Conservation (phyloP, 2,888 invertebrate genomes). For the Eurytoma californica region DNA sequence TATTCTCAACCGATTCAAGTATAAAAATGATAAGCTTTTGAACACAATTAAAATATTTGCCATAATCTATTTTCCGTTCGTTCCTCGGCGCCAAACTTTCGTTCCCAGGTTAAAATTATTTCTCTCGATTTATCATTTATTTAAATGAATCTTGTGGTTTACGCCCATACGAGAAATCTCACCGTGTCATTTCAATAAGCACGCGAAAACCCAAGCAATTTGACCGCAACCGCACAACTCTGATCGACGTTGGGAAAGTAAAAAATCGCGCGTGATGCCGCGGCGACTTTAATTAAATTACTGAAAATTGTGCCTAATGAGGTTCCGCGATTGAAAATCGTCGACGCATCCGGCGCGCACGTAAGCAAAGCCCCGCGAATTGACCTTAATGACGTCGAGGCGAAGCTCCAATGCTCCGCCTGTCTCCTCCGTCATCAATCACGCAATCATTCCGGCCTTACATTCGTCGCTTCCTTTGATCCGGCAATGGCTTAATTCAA, state of each 20-base stretch:
- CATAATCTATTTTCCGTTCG: too few relatives aligned
- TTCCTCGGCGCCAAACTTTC: background rate
- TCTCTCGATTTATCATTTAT: background rate
- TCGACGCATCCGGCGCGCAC: slow-evolving; percentile 11
- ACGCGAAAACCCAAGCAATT: slow-evolving; percentile 31
- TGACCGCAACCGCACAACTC: slow-evolving; percentile 19
- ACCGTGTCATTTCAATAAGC: slow-evolving; percentile 3
- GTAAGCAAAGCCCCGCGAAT: slow-evolving; percentile 42
- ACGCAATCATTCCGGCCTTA: slow-evolving; percentile 46
- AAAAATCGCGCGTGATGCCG: slow-evolving; percentile 7
- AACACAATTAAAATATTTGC: background rate
- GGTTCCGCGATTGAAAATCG: slow-evolving; percentile 41
- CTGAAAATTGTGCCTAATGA: slow-evolving; percentile 42
- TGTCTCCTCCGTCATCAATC: slow-evolving; percentile 54
- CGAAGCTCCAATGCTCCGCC: slow-evolving; percentile 32
- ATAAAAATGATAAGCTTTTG: background rate
- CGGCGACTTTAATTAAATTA: slow-evolving; percentile 45
- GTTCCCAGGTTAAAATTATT: background rate
- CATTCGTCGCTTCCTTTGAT: slow-evolving; percentile 54
- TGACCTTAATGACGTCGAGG: slow-evolving; percentile 52
- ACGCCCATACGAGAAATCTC: slow-evolving; percentile 7
- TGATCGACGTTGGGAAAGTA: background rate
- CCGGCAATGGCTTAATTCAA: slow-evolving; percentile 65
- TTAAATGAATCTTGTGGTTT: slow-evolving; percentile 9
- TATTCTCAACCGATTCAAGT: background rate